Evolutionary conservation across 1,140 invertebrate species (phyloP).

Genomic region (Pseudobourletiella spinata): DNA sequence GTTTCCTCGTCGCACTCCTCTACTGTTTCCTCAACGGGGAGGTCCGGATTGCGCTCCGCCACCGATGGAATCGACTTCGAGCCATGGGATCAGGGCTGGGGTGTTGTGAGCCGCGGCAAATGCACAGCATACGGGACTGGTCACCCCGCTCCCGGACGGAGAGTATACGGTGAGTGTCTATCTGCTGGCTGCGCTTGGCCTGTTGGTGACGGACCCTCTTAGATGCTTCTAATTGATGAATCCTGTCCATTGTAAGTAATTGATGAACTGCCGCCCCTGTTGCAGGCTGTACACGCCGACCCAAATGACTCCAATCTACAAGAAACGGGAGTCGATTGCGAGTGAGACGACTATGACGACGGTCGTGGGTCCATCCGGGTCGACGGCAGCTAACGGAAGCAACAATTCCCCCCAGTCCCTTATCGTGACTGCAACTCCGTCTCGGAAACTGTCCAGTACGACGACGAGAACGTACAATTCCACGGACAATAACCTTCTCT

Average conservation of each 20-base stretch:
- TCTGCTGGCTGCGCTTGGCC: too few species aligned
- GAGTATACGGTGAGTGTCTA: slow-evolving; percentile 72
- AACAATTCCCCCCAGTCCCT: neutral
- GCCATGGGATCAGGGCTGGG: neutral
- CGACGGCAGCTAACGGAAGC: neutral
- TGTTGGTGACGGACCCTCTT: too few species aligned
- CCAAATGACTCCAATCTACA: slow-evolving; percentile 2
- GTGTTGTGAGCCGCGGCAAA: slow-evolving; percentile 14
- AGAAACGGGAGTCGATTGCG: slow-evolving; percentile 23
- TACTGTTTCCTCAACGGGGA: slow-evolving; percentile 90
- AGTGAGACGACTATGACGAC: slow-evolving; percentile 24
- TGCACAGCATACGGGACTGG: slow-evolving; percentile 48
- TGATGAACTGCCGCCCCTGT: too few species aligned
- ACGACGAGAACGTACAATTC: slow-evolving; percentile 4
- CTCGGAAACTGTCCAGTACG: neutral
- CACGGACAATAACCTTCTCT: neutral
- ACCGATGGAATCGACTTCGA: slow-evolving; percentile 56
- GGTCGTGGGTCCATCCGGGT: neutral
- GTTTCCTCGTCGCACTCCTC: slow-evolving; percentile 73
- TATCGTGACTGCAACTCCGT: neutral
- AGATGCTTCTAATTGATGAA: too few species aligned
- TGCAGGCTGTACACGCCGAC: slow-evolving; percentile 14
- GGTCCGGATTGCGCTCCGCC: slow-evolving; percentile 71
- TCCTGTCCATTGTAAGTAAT: too few species aligned
- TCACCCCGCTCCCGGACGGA: slow-evolving; percentile 66